Percentiles rank a stretch among this genome's conserved stretches.
These are phyloP conservation scores for Vanacampus margaritifer DNA, from an alignment of 2,113 vertebrate species.

Conservation along the genomic window DNA sequence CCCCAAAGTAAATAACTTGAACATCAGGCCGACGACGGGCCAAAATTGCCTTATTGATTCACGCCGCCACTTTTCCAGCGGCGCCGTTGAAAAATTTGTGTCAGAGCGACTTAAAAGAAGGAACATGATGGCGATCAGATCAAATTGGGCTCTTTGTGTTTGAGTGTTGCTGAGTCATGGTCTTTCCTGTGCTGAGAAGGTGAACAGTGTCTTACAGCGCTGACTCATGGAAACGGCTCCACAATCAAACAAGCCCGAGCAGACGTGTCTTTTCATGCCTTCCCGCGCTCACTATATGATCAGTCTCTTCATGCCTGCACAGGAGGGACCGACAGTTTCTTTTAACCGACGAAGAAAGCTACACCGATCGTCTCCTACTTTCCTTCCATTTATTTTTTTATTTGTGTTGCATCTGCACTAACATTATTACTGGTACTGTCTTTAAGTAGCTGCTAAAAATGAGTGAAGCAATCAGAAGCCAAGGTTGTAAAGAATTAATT, in stretches of 20 bases:
- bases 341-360: background rate
- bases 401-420: background rate
- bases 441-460: background rate
- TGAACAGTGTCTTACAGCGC: slow-evolving; percentile 13
- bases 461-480: background rate
- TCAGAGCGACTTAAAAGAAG: slow-evolving; percentile 13
- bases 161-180: slow-evolving; percentile 36
- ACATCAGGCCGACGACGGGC: slow-evolving; percentile 60
- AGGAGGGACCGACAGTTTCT: background rate
- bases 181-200: slow-evolving; percentile 27
- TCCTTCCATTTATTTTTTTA: background rate
- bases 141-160: slow-evolving; percentile 9
- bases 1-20: slow-evolving; percentile 60
- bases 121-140: background rate
- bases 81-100: slow-evolving; percentile 35
- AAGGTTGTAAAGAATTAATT: too few species aligned
- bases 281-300: background rate
- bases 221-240: slow-evolving; percentile 13
- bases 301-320: background rate
- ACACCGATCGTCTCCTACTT: background rate
- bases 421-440: background rate
- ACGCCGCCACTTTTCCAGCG: slow-evolving; percentile 30
- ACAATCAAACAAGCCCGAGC: slow-evolving; percentile 19
- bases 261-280: background rate
- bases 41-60: slow-evolving; percentile 74